Evolutionary conservation across 2,113 vertebrate species (phyloP), one percentile per base, ranked within the genome.

Genomic region (Tauraco erythrolophus): DNA sequence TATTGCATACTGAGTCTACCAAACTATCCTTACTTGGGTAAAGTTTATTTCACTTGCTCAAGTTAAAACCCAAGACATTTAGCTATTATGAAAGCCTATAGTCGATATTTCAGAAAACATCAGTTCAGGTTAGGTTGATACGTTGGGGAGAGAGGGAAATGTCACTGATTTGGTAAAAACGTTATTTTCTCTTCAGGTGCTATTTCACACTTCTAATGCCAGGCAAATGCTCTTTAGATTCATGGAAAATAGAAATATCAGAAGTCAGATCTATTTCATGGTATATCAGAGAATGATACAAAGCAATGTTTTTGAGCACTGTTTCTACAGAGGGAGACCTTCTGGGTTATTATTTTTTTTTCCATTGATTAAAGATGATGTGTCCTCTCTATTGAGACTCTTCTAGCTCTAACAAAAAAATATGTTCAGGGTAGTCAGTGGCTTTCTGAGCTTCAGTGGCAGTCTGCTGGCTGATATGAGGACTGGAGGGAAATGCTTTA

Each of bases 161-260:
- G 70, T 83, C 78, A 93, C 45, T 66, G 54, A 80, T 72, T 37
- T 71, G 58, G 62, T 70, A 72, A 90, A 94, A 89, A 16, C 25
- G 10, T 11, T 56, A 2, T 62, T 93, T 91, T 90, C 10, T 27
- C 41, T 66, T 90, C 43, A 53, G 35, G 31, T 84, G 61, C 37
- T 51, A 86, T 88, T 92, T 92, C 57, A 53, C 23, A 25, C 66
- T 66, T 68, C 31, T 48, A 86, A 77, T 77, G 45, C 51, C 45
- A 58, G 56, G 35, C 57, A 94, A 93, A 62, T 84, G 28, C 9
- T 78, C 41, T 89, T 88, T 72, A 82, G 48, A 61, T 72, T 92
- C 11, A n/a, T 43, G 14, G 39, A 79, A 88, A 83, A 93, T 37
- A 75, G 69, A 94, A 95, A 76, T 93, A 94, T 50, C 24, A 85